phyloP scores from a whole-genome alignment of 2,888 invertebrate genomes.

The Leptarthrus brevirostris region DNA sequence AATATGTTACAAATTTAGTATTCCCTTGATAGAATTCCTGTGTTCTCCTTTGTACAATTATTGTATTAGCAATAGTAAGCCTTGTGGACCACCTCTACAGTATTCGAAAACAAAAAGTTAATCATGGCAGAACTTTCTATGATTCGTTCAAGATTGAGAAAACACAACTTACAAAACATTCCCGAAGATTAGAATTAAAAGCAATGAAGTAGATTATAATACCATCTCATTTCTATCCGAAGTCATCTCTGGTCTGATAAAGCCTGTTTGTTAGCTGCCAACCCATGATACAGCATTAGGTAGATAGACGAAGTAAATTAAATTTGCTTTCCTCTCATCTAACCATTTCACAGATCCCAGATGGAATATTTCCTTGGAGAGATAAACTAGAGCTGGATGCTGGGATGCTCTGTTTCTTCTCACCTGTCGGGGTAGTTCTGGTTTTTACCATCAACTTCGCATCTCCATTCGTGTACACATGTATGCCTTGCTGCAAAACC shows the following conservation, averaged over 20 bases:
- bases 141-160: slow-evolving; percentile 24
- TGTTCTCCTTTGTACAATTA: no score
- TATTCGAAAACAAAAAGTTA: slow-evolving; percentile 1
- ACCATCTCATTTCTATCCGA: no score
- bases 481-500: not conserved
- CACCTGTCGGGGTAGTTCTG: not conserved
- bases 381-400: no score
- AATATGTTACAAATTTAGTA: no score
- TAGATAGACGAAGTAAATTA: slow-evolving; percentile 38
- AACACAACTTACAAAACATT: not conserved
- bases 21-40: no score
- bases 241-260: not conserved
- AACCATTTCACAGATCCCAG: slow-evolving; percentile 30
- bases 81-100: no score
- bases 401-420: no score
- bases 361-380: slow-evolving; percentile 19
- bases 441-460: slow-evolving; percentile 10
- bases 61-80: no score
- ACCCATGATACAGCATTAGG: slow-evolving; percentile 16
- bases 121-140: slow-evolving; percentile 30
- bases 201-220: slow-evolving; percentile 22
- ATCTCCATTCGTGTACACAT: not conserved
- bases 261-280: slow-evolving; percentile 1
- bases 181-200: slow-evolving; percentile 3
- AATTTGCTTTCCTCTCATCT: slow-evolving; percentile 31